Evolutionary conservation across 2,113 vertebrate species (phyloP), one percentile per base, ranked within the genome.

Genomic region (Fulmarus glacialis): DNA sequence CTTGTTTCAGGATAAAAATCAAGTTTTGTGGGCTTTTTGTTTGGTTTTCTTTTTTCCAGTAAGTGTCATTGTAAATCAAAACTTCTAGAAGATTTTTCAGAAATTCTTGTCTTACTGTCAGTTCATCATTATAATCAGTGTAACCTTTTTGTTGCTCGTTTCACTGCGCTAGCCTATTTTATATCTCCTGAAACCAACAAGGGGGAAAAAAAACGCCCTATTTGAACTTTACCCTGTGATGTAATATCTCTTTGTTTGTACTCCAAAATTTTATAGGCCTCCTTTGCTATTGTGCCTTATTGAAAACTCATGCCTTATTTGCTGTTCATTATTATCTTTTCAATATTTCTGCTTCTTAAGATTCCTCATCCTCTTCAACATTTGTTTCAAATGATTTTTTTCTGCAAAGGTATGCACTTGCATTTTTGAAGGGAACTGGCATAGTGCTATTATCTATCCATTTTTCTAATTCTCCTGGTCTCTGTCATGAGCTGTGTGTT

Each of bases 231-330:
- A 87, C 17, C 40, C 60, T 68, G 45, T 94, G 78, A 93, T 58
- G 66, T 77, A 87, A 43, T 85, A 77, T 75, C 70, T 95, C 91
- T 96, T 95, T 96, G 17, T 97, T 95, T 95, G 62, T 82, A 85
- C 45, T 96, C 89, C 94, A 96, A 89, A 96, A 85, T 89, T 97
- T 93, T 96, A 96, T 34, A 90, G 81, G 45, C 42, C 68, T 87
- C 77, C 74, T 19, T 52, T 87, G 80, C 71, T 75, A 79, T 95
- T 84, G 36, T 74, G n/a, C 45, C 63, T 94, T 87, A 97, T 96
- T 93, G 95, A 87, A 97, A 95, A 96, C 93, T 96, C 64, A 91
- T 95, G 95, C 38, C 62, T 90, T 96, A 62, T 93, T 97, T 96
- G 93, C 84, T 85, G 56, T 60, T 91, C 77, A 34, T 85, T 87